Evolutionary conservation across 2,888 invertebrate species (phyloP).

Genomic region (Sialis lutaria): DNA sequence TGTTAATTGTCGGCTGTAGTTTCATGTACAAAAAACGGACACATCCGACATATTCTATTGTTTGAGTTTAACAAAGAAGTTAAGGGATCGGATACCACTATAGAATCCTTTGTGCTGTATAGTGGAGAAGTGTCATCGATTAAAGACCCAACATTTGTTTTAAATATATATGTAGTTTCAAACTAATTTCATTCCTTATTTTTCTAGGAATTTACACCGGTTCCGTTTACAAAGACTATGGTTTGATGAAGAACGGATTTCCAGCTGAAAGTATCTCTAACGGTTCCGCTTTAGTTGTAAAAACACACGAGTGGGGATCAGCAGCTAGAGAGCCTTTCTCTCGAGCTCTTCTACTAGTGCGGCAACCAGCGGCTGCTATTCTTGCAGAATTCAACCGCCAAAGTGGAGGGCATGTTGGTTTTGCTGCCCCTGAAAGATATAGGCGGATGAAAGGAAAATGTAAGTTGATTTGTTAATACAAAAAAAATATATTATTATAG

Average conservation of each 20-base stretch:
- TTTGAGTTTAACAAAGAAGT: too few species aligned
- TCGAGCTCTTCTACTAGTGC: slow-evolving; percentile 50
- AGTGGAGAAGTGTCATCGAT: too few species aligned
- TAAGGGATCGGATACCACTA: too few species aligned
- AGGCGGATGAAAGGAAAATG: slow-evolving; percentile 42
- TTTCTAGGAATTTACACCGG: slow-evolving; percentile 52
- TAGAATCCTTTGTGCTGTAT: too few species aligned
- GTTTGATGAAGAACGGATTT: slow-evolving; percentile 58
- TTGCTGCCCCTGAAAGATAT: slow-evolving; percentile 50
- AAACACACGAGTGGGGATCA: slow-evolving; percentile 60
- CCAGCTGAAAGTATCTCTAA: slow-evolving; percentile 62
- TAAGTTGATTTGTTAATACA: slow-evolving; percentile 20
- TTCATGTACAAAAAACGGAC: too few species aligned
- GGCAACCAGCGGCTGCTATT: slow-evolving; percentile 54
- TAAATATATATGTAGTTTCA: too few species aligned
- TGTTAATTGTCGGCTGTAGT: too few species aligned
- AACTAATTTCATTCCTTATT: too few species aligned
- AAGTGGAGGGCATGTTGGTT: slow-evolving; percentile 64
- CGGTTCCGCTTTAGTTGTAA: slow-evolving; percentile 59
- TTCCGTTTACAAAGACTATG: slow-evolving; percentile 67
- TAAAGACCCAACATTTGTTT: too few species aligned
- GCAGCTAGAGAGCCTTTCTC: slow-evolving; percentile 37
- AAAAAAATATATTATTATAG: not conserved
- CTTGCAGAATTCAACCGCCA: slow-evolving; percentile 67
- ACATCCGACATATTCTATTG: too few species aligned